Conservation (phyloP, 2,113 vertebrate genomes). For the Numenius arquata region DNA sequence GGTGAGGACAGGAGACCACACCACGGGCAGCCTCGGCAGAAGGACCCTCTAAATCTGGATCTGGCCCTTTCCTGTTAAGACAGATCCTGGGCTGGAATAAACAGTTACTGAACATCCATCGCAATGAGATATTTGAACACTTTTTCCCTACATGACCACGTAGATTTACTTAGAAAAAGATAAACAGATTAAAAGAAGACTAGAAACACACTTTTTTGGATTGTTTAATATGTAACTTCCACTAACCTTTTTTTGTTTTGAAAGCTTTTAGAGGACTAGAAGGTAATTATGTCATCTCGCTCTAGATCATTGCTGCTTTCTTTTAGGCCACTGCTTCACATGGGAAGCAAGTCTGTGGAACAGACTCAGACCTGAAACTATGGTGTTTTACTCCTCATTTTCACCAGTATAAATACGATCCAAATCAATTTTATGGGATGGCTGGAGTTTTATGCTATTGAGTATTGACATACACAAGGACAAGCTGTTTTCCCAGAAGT, state of each 20-base stretch:
- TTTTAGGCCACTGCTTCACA: not conserved
- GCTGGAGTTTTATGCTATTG: not conserved
- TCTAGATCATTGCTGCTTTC: not conserved
- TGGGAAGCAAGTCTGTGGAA: not conserved
- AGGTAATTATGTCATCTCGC: not conserved
- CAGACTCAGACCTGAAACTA: not conserved
- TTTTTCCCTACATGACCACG: not conserved
- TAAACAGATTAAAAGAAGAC: not conserved
- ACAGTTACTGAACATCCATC: not conserved
- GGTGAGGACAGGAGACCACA: not conserved
- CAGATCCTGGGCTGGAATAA: not conserved
- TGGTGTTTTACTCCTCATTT: not conserved
- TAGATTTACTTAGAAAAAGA: not conserved
- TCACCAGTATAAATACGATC: not conserved
- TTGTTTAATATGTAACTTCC: not conserved
- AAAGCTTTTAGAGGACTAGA: not conserved
- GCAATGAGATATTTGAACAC: not conserved
- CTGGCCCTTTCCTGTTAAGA: not conserved
- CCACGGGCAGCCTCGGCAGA: not conserved
- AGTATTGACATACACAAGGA: not conserved
- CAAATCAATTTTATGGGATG: not conserved
- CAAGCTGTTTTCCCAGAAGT: not conserved
- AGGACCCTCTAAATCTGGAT: not conserved
- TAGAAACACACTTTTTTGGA: not conserved
- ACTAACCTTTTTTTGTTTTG: not conserved